phyloP scores from a whole-genome alignment of 2,113 vertebrate species.

The Willisornis vidua region DNA sequence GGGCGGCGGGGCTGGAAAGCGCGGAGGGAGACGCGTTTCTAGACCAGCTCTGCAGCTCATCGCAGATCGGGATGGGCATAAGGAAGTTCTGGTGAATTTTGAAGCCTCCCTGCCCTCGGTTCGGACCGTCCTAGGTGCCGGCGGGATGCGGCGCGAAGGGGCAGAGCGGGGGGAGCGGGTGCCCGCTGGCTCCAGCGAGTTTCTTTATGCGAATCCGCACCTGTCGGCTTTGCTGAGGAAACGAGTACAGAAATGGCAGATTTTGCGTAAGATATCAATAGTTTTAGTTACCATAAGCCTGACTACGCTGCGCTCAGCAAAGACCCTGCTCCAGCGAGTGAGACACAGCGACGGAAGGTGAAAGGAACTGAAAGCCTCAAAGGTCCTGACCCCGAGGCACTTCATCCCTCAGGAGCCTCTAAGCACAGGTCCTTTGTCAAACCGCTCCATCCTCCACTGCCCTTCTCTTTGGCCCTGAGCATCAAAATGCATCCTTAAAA shows the following conservation, averaged over 20 bases:
- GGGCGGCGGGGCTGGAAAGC: accelerated
- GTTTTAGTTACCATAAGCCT: accelerated
- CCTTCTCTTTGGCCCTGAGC: background rate
- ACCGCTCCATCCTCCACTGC: background rate
- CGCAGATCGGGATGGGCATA: too few species aligned
- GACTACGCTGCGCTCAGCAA: accelerated
- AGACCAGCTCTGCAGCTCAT: accelerated
- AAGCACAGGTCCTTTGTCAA: background rate
- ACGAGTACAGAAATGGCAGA: accelerated
- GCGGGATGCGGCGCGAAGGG: background rate
- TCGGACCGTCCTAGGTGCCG: too few species aligned
- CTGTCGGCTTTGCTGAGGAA: background rate
- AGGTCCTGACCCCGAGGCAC: background rate
- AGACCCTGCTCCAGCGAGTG: accelerated
- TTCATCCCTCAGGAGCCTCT: background rate
- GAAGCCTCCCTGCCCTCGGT: background rate
- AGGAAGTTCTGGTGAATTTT: background rate
- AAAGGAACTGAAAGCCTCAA: background rate
- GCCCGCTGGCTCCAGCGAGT: background rate
- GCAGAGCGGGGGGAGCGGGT: background rate
- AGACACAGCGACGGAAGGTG: accelerated
- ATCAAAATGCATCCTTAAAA: background rate
- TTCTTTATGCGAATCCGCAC: too few species aligned
- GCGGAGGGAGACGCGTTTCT: background rate
- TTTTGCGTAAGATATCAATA: background rate